Conservation (phyloP, 2,113 vertebrate genomes). For the Tetrax tetrax region DNA sequence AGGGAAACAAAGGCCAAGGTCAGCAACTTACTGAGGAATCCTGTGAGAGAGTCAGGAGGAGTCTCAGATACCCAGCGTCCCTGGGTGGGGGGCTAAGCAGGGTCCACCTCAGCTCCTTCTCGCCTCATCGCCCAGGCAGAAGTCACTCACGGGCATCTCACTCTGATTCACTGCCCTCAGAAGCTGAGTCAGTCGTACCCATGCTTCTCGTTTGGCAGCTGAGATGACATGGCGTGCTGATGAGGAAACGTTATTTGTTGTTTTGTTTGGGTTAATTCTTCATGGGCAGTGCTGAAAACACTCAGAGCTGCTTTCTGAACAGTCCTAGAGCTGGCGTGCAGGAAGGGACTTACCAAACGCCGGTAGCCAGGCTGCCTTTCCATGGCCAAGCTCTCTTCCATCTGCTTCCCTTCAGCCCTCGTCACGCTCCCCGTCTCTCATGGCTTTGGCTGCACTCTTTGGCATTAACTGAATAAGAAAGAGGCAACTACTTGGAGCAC, state of each 20-base stretch:
- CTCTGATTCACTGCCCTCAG: background rate
- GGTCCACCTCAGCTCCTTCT: background rate
- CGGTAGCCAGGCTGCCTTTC: background rate
- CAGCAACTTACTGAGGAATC: background rate
- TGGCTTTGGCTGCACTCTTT: conserved; percentile 10
- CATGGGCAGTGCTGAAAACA: background rate
- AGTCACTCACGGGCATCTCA: background rate
- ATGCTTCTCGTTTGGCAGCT: background rate
- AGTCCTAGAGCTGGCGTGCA: background rate
- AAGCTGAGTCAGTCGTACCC: background rate
- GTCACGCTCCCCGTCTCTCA: background rate
- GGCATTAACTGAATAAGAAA: conserved; percentile 54
- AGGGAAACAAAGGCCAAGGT: background rate
- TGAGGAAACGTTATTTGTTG: conserved; percentile 10
- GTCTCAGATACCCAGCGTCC: background rate
- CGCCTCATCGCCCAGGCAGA: background rate
- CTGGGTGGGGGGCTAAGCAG: background rate
- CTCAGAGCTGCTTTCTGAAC: conserved; percentile 14
- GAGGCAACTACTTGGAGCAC: background rate
- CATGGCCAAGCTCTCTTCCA: background rate
- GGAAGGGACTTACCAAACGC: conserved; percentile 9
- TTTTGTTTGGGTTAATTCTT: conserved; percentile 16
- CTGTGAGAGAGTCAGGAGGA: background rate
- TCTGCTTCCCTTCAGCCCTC: conserved; percentile 45
- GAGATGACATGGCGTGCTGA: background rate